phyloP scores from a whole-genome alignment of 2,888 invertebrate genomes.

The Amiota minor region DNA sequence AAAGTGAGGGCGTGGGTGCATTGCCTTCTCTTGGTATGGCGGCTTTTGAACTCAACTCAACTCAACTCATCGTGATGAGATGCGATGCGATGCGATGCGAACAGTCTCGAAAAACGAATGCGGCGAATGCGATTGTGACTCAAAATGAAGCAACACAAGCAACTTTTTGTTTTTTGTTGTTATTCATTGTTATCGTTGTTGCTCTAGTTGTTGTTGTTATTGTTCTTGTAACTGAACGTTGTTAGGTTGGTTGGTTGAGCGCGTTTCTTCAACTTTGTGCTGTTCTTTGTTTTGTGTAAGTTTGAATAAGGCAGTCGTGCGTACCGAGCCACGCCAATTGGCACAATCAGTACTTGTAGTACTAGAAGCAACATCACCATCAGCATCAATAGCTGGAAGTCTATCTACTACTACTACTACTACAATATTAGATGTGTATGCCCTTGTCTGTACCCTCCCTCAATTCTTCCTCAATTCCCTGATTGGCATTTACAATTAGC shows the following conservation, averaged over 20 bases:
- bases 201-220: conserved; percentile 42
- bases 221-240: not conserved
- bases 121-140: no score
- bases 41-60: conserved; percentile 59
- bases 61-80: not conserved
- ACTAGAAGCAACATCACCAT: no score
- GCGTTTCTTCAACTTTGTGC: conserved; percentile 31
- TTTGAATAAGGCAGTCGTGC: conserved; percentile 71
- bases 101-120: not conserved
- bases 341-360: conserved; percentile 58
- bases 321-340: conserved; percentile 62
- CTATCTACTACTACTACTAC: not conserved
- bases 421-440: not conserved
- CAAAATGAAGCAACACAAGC: conserved; percentile 6
- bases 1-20: not conserved
- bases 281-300: conserved; percentile 63
- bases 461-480: conserved; percentile 44
- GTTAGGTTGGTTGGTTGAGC: conserved; percentile 37
- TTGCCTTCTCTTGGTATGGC: conserved; percentile 43
- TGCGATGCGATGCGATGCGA: no score
- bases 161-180: not conserved
- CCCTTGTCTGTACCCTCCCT: not conserved
- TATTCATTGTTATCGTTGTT: conserved; percentile 62
- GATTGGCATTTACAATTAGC: conserved; percentile 72
- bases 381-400: not conserved